These are phyloP conservation scores for Lerista edwardsae DNA, from an alignment of 2,797 vertebrate genomes.

Conservation along the genomic window DNA sequence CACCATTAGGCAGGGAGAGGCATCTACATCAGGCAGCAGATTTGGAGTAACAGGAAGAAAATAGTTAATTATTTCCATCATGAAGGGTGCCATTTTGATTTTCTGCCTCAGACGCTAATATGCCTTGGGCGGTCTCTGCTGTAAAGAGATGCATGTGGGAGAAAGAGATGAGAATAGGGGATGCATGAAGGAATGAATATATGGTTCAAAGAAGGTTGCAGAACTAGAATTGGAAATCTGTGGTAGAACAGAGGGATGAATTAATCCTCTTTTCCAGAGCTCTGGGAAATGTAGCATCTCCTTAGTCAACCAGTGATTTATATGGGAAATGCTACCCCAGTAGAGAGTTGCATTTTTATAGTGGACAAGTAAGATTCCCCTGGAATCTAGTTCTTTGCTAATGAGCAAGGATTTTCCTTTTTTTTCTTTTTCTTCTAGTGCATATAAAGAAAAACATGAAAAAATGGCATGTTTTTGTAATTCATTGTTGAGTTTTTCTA, in stretches of 20 bases:
- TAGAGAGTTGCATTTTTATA: neutral
- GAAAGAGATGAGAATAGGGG: neutral
- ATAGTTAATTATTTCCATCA: slow-evolving; percentile 9
- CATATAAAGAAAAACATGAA: no score
- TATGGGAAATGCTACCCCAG: neutral
- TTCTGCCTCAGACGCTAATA: neutral
- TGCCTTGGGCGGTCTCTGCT: neutral
- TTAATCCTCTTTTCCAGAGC: neutral
- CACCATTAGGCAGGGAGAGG: neutral
- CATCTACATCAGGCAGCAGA: neutral
- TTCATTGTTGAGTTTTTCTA: no score
- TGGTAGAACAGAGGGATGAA: neutral
- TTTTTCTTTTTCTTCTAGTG: neutral
- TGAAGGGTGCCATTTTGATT: slow-evolving; percentile 21
- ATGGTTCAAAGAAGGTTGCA: neutral
- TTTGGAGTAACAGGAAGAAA: slow-evolving; percentile 11
- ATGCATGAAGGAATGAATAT: neutral
- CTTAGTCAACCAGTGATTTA: neutral
- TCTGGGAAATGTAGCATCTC: neutral
- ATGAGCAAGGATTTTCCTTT: neutral
- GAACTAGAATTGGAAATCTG: neutral
- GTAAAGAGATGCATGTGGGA: neutral
- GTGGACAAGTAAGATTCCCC: neutral
- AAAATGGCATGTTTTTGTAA: no score
- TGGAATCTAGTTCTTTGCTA: neutral